phyloP scores from a whole-genome alignment of 2,888 invertebrate genomes.

The Oxyscelio sp. region DNA sequence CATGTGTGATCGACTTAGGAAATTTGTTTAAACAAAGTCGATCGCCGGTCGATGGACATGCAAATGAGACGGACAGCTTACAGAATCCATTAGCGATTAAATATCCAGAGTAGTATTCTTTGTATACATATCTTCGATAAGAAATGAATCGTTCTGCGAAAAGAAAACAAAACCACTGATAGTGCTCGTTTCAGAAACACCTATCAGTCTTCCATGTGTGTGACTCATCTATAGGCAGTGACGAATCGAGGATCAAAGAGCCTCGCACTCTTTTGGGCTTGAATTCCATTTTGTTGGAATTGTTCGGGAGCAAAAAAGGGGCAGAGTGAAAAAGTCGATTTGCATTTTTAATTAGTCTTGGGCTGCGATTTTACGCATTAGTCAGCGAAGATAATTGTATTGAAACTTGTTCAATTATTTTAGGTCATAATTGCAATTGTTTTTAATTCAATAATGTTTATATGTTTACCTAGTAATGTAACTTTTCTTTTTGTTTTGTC shows the following conservation, averaged over 20 bases:
- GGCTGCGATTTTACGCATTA: too few species aligned
- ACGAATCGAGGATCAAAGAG: constrained; percentile 43
- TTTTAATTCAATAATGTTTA: too few species aligned
- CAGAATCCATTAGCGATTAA: background rate
- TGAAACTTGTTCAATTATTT: too few species aligned
- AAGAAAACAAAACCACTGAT: constrained; percentile 25
- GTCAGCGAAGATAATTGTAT: too few species aligned
- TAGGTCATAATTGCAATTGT: too few species aligned
- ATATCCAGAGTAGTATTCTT: background rate
- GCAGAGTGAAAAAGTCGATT: too few species aligned
- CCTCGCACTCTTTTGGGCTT: constrained; percentile 34
- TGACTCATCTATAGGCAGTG: constrained; percentile 64
- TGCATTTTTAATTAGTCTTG: too few species aligned
- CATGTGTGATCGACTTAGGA: background rate
- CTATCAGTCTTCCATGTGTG: constrained; percentile 49
- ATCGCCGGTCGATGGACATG: background rate
- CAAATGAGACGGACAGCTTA: background rate
- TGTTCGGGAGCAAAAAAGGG: too few species aligned
- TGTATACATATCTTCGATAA: background rate
- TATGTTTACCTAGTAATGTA: too few species aligned
- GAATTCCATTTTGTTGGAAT: too few species aligned
- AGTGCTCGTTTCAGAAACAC: constrained; percentile 22
- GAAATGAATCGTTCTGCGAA: background rate
- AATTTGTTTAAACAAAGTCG: background rate
- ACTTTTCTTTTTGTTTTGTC: too few species aligned